A percentile compares a stretch with the other conserved stretches of the same genome.
phyloP scores from a whole-genome alignment of 2,797 vertebrate genomes.

The Onychomys torridus region DNA sequence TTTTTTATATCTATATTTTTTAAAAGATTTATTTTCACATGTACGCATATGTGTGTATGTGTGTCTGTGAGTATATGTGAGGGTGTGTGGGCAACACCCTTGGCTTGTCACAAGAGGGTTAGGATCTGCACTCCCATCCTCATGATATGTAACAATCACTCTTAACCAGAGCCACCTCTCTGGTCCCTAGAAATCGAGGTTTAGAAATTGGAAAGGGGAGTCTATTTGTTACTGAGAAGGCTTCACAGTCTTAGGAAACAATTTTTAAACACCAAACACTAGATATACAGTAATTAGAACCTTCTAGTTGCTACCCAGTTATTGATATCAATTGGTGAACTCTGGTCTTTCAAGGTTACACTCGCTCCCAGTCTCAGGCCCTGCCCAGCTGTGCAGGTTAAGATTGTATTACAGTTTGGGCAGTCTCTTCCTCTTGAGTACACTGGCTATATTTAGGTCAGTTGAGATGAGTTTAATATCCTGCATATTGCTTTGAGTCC shows the following conservation, averaged over 20 bases:
- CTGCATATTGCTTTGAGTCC: slow-evolving; percentile 19
- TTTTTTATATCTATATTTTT: background rate
- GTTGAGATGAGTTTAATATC: background rate
- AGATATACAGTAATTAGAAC: background rate
- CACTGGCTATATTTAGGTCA: slow-evolving; percentile 31
- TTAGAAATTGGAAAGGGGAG: slow-evolving; percentile 35
- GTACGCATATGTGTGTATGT: background rate
- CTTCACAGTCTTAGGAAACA: background rate
- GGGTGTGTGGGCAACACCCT: too few relatives aligned
- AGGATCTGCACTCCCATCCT: background rate
- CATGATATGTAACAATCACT: background rate
- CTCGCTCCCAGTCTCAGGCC: background rate
- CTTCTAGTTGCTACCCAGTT: background rate
- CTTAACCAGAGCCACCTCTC: background rate
- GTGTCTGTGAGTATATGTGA: background rate
- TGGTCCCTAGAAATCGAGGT: background rate
- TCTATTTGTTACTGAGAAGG: slow-evolving; percentile 28
- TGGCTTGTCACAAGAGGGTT: background rate
- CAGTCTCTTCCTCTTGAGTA: slow-evolving; percentile 1
- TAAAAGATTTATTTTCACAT: too few relatives aligned
- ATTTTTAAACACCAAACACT: background rate
- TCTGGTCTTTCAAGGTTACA: background rate
- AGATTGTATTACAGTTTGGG: background rate
- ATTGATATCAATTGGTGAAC: background rate
- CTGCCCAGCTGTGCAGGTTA: background rate